phyloP scores from a whole-genome alignment of 2,888 invertebrate species.

The Andricus curvator region DNA sequence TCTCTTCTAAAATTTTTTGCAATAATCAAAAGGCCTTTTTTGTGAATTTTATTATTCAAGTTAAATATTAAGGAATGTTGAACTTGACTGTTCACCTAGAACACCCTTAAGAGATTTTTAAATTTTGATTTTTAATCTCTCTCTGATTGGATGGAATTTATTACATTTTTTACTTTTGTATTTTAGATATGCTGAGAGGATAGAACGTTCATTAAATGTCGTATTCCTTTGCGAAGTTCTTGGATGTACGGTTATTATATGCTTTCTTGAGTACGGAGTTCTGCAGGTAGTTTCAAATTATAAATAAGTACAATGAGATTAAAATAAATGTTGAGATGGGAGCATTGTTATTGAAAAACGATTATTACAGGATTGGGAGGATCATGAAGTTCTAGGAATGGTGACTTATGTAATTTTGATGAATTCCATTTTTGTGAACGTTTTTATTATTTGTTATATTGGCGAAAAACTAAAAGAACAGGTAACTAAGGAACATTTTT shows the following conservation, averaged over 20 bases:
- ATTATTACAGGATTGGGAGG: slow-evolving; percentile 65
- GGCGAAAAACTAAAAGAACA: slow-evolving; percentile 68
- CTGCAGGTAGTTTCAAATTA: slow-evolving; percentile 55
- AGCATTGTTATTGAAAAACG: background rate
- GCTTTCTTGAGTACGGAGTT: slow-evolving; percentile 67
- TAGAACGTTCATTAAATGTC: slow-evolving; percentile 67
- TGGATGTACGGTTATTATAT: slow-evolving; percentile 68
- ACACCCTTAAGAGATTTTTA: background rate
- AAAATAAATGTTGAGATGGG: slow-evolving; percentile 4
- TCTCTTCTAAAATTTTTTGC: no score
- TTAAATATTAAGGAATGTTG: no score
- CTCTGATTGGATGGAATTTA: no score
- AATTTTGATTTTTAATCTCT: background rate
- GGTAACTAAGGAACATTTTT: slow-evolving; percentile 50
- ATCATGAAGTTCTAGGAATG: slow-evolving; percentile 61
- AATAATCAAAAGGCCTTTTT: no score
- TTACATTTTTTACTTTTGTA: no score
- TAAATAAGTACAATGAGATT: background rate
- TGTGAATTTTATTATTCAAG: no score
- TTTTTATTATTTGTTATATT: slow-evolving; percentile 67
- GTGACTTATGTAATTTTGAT: slow-evolving; percentile 65
- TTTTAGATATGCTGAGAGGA: slow-evolving; percentile 66
- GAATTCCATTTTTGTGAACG: slow-evolving; percentile 68
- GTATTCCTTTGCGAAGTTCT: slow-evolving; percentile 69
- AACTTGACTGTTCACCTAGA: no score